A percentile compares a stretch with the other conserved stretches of the same genome.
These are phyloP conservation scores for Scaptomyza cyrtandrae DNA, from an alignment of 2,888 invertebrate species.

Conservation along the genomic window DNA sequence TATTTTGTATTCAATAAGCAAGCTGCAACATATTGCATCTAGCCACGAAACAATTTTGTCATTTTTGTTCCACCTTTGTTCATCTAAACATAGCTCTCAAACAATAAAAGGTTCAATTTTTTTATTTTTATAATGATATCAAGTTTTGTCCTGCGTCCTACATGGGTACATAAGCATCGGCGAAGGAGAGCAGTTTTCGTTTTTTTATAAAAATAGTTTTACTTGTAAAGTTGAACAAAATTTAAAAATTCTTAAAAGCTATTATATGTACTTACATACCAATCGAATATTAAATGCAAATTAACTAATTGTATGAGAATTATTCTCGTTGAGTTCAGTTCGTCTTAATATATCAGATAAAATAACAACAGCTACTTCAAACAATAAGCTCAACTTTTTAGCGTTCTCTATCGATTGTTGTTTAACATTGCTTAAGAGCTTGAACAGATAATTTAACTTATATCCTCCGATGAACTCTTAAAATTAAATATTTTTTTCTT, in stretches of 20 bases:
- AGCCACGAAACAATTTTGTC: background rate
- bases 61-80: background rate
- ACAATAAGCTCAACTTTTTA: background rate
- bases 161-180: background rate
- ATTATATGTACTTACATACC: conserved; percentile 1
- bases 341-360: conserved; percentile 13
- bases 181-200: background rate
- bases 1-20: background rate
- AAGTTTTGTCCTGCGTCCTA: background rate
- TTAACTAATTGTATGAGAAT: conserved; percentile 58
- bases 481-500: background rate
- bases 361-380: conserved; percentile 5
- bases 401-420: background rate
- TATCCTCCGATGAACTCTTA: background rate
- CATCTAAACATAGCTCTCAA: background rate
- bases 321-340: conserved; percentile 52
- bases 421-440: background rate
- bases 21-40: conserved; percentile 1
- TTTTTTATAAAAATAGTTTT: background rate
- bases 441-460: background rate
- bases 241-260: conserved; percentile 15
- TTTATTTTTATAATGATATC: background rate
- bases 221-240: conserved; percentile 1
- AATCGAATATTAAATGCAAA: conserved; percentile 63
- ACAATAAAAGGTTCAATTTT: background rate